phyloP scores from a whole-genome alignment of 1,140 invertebrate species.

The Drosophila pallidifrons region DNA sequence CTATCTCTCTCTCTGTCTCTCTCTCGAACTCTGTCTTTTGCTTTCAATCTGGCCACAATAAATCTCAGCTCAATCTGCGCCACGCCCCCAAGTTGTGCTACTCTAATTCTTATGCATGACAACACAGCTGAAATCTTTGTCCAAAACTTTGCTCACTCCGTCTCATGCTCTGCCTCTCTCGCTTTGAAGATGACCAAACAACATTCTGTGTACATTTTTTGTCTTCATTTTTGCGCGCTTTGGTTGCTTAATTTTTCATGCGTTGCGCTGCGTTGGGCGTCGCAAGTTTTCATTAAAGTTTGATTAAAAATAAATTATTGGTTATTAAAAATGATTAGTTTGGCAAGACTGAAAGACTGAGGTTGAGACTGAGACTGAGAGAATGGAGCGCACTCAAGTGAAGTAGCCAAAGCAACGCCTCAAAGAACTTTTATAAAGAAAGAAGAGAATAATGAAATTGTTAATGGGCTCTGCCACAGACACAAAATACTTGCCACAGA shows the following conservation, averaged over 20 bases:
- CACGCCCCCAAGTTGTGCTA: slow-evolving; percentile 52
- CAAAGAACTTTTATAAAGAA: slow-evolving; percentile 43
- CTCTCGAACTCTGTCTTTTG: slow-evolving; percentile 31
- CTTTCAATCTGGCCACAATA: slow-evolving; percentile 67
- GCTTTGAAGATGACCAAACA: slow-evolving; percentile 24
- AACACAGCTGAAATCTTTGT: slow-evolving; percentile 57
- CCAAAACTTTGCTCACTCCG: slow-evolving; percentile 43
- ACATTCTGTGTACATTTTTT: no score
- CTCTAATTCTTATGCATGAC: slow-evolving; percentile 81
- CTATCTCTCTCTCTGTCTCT: not conserved
- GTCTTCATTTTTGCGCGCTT: slow-evolving; percentile 17
- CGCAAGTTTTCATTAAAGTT: slow-evolving; percentile 79
- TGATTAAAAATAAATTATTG: slow-evolving; percentile 83
- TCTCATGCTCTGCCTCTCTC: not conserved
- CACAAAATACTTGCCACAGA: not conserved
- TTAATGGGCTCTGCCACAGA: slow-evolving; percentile 57
- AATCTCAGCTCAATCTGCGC: slow-evolving; percentile 63
- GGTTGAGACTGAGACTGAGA: slow-evolving; percentile 8
- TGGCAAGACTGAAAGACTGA: slow-evolving; percentile 39
- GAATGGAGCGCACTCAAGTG: slow-evolving; percentile 29
- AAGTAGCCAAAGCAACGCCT: slow-evolving; percentile 43
- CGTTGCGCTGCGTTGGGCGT: slow-evolving; percentile 42
- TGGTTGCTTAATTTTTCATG: slow-evolving; percentile 68
- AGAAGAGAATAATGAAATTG: slow-evolving; percentile 73
- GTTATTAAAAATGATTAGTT: slow-evolving; percentile 84